Conservation (phyloP, 2,888 invertebrate genomes). For the Lydus trimaculatus region DNA sequence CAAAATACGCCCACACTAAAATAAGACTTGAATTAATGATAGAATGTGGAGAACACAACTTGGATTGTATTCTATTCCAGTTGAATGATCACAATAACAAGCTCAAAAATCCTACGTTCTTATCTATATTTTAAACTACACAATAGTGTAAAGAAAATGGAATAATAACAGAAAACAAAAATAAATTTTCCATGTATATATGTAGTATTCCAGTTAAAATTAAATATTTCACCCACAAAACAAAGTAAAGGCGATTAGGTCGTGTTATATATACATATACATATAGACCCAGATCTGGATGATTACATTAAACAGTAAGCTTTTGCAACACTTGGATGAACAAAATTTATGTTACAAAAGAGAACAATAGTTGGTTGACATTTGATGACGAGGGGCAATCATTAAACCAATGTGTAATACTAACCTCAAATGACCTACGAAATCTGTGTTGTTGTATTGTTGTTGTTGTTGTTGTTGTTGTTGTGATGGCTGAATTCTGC, state of each 20-base stretch:
- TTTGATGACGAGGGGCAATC: conserved; percentile 33
- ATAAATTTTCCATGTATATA: no score
- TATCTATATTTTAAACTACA: no score
- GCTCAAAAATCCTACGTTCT: not conserved
- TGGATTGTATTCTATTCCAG: not conserved
- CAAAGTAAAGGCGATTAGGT: not conserved
- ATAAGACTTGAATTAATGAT: conserved; percentile 11
- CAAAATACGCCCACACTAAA: not conserved
- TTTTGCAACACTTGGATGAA: conserved; percentile 19
- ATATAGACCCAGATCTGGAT: not conserved
- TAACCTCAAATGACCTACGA: conserved; percentile 30
- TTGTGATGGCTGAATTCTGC: conserved; percentile 17
- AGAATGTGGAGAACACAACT: not conserved
- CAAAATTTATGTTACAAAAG: conserved; percentile 15
- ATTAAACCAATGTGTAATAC: conserved; percentile 32
- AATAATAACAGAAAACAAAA: not conserved
- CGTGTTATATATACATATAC: no score
- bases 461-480: conserved; percentile 20
- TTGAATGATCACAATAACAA: not conserved
- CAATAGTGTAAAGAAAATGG: no score
- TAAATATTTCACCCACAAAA: not conserved
- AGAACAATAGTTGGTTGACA: conserved; percentile 28
- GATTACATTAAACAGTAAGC: not conserved
- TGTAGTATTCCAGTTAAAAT: not conserved
- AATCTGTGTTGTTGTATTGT: conserved; percentile 25